Evolutionary conservation across 2,888 invertebrate species (phyloP).

Genomic region (Hanleya hanleyi): DNA sequence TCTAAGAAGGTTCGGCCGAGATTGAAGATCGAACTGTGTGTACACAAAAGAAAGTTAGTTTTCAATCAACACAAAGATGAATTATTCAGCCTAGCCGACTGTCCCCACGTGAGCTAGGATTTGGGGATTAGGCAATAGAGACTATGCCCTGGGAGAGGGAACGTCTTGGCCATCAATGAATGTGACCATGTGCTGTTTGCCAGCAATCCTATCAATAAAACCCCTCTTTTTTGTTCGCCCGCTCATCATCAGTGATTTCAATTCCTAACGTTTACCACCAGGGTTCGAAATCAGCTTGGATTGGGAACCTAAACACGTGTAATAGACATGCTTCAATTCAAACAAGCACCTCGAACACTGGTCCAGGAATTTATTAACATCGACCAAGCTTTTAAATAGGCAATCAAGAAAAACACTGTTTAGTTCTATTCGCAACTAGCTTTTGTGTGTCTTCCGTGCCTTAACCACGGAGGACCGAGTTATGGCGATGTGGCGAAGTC

Average conservation of each 20-base stretch:
- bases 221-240: neutral
- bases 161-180: too few species aligned
- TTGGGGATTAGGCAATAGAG: neutral
- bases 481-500: neutral
- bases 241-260: neutral
- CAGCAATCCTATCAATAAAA: constrained; percentile 2
- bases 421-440: neutral
- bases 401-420: constrained; percentile 1
- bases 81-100: neutral
- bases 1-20: neutral
- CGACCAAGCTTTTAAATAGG: neutral
- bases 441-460: neutral
- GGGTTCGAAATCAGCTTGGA: neutral
- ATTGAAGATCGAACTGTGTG: neutral
- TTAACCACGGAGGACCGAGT: neutral
- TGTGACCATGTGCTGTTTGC: too few species aligned
- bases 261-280: neutral
- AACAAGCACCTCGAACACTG: neutral
- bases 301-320: constrained; percentile 5
- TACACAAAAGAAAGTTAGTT: constrained; percentile 12
- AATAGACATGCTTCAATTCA: neutral
- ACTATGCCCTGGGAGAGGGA: neutral
- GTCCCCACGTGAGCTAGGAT: neutral
- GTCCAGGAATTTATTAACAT: neutral
- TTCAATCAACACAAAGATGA: constrained; percentile 4